phyloP scores from a whole-genome alignment of 2,797 vertebrate genomes.

The Coregonus sp. region DNA sequence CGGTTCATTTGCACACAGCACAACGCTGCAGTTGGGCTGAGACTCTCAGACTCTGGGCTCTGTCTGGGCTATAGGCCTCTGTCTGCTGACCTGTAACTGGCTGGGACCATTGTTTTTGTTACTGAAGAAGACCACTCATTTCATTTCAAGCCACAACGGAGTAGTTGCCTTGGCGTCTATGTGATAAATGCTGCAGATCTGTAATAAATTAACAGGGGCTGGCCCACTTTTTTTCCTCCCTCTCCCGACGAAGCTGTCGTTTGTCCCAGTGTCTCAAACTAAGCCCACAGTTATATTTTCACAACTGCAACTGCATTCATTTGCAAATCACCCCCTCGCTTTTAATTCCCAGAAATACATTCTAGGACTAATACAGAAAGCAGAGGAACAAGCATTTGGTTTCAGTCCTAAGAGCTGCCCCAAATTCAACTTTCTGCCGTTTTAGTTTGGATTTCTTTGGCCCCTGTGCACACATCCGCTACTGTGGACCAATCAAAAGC shows the following conservation, averaged over 20 bases:
- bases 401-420: slow-evolving; percentile 76
- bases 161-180: slow-evolving; percentile 93
- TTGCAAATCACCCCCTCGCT: slow-evolving; percentile 88
- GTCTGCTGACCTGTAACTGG: slow-evolving; percentile 71
- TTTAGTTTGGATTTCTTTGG: slow-evolving; percentile 34
- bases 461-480: slow-evolving; percentile 25
- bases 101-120: slow-evolving; percentile 68
- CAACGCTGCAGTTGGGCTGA: slow-evolving; percentile 60
- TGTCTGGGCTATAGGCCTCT: slow-evolving; percentile 36
- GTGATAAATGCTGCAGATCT: slow-evolving; percentile 92
- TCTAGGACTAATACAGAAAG: slow-evolving; percentile 90
- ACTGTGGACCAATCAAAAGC: slow-evolving; percentile 47
- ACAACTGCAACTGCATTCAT: slow-evolving; percentile 93
- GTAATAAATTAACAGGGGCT: slow-evolving; percentile 89
- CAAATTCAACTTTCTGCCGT: slow-evolving; percentile 65
- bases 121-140: slow-evolving; percentile 69
- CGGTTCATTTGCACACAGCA: slow-evolving; percentile 71
- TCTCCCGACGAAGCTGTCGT: slow-evolving; percentile 80
- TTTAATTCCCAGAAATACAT: slow-evolving; percentile 89
- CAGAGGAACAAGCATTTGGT: slow-evolving; percentile 88
- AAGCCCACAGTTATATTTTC: slow-evolving; percentile 93
- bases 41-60: slow-evolving; percentile 21
- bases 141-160: slow-evolving; percentile 72
- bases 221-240: slow-evolving; percentile 63
- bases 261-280: slow-evolving; percentile 87